Conservation (phyloP, 2,888 invertebrate genomes). For the Orthosia cruda region DNA sequence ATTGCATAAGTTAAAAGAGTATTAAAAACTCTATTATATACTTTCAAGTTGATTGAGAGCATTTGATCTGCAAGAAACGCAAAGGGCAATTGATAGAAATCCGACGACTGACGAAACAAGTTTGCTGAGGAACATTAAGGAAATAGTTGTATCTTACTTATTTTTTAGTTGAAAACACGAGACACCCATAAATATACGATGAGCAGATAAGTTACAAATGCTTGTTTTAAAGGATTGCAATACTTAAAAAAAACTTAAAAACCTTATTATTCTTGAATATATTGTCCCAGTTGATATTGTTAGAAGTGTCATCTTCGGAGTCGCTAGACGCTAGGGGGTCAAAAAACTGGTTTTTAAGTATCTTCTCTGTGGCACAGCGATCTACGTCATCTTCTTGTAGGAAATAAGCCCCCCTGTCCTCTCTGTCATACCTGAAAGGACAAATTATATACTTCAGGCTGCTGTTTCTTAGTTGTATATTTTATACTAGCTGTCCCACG, state of each 20-base stretch:
- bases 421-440: slow-evolving; percentile 72
- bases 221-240: neutral
- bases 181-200: too few relatives aligned
- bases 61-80: too few relatives aligned
- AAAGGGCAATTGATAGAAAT: too few relatives aligned
- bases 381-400: slow-evolving; percentile 78
- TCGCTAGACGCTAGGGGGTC: slow-evolving; percentile 83
- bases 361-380: slow-evolving; percentile 81
- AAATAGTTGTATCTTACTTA: too few relatives aligned
- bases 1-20: too few relatives aligned
- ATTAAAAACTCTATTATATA: too few relatives aligned
- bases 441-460: neutral
- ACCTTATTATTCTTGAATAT: slow-evolving; percentile 69
- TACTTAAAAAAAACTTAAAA: slow-evolving; percentile 14
- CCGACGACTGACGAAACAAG: too few relatives aligned
- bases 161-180: too few relatives aligned
- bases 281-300: slow-evolving; percentile 80
- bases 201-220: neutral
- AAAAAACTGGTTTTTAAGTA: slow-evolving; percentile 80
- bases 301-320: slow-evolving; percentile 76
- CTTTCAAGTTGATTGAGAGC: too few relatives aligned
- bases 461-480: neutral
- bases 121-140: too few relatives aligned
- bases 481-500: too few relatives aligned
- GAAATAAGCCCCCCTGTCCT: slow-evolving; percentile 64